These are phyloP conservation scores for Drosophila chauvacae DNA, from an alignment of 1,140 invertebrate genomes.

Conservation along the genomic window DNA sequence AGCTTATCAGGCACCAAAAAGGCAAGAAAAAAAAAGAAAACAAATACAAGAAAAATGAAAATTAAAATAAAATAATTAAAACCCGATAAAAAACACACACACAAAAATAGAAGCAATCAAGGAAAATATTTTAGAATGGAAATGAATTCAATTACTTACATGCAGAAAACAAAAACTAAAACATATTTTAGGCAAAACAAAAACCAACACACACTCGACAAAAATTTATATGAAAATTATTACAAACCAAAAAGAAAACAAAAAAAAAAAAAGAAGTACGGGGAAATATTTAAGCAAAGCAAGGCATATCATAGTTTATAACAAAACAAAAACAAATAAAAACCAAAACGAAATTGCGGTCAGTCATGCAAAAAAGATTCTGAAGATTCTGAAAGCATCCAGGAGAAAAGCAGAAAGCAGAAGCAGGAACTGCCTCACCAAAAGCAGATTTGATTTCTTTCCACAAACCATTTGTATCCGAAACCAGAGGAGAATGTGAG, in stretches of 20 bases:
- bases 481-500: not conserved
- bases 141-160: constrained; percentile 44
- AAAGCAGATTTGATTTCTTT: constrained; percentile 22
- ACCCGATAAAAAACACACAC: not conserved
- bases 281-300: constrained; percentile 81
- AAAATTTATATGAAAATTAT: constrained; percentile 56
- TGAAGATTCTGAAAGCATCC: constrained; percentile 20
- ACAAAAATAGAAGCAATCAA: constrained; percentile 49
- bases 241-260: constrained; percentile 19
- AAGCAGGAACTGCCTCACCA: constrained; percentile 8
- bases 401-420: not conserved
- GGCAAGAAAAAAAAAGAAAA: constrained; percentile 43
- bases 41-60: constrained; percentile 53
- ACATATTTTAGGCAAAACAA: constrained; percentile 72
- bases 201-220: constrained; percentile 17
- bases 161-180: constrained; percentile 35
- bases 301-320: constrained; percentile 83
- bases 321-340: constrained; percentile 52
- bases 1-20: constrained; percentile 73
- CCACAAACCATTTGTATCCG: constrained; percentile 8
- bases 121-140: constrained; percentile 68
- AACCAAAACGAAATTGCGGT: constrained; percentile 21
- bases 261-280: constrained; percentile 34
- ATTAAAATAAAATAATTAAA: constrained; percentile 13
- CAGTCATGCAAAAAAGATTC: constrained; percentile 14